Evolutionary conservation across 1,140 invertebrate species (phyloP).

Genomic region (Drosophila insularis): DNA sequence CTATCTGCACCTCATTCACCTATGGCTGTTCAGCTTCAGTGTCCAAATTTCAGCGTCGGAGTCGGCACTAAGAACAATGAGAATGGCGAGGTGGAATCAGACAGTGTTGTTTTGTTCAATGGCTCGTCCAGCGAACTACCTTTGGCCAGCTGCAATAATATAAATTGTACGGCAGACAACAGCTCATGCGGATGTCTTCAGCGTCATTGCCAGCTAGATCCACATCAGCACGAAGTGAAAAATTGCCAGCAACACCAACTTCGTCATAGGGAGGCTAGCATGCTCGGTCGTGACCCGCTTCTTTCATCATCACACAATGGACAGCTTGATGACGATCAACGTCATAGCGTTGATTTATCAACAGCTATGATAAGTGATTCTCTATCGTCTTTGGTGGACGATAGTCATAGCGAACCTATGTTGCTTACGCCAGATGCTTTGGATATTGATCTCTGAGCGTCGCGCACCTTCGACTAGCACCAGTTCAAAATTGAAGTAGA

Average conservation of each 20-base stretch:
- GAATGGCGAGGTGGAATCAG: neutral
- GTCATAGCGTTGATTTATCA: constrained; percentile 53
- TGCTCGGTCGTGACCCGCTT: constrained; percentile 67
- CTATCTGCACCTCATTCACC: constrained; percentile 84
- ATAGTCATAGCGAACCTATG: constrained; percentile 57
- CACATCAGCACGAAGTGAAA: constrained; percentile 18
- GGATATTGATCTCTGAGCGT: constrained; percentile 63
- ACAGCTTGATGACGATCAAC: constrained; percentile 55
- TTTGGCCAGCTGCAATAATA: constrained; percentile 19
- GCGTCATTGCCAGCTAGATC: constrained; percentile 37
- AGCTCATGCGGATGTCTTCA: constrained; percentile 17
- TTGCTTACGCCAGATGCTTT: constrained; percentile 60
- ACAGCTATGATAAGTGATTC: constrained; percentile 64
- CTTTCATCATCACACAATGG: constrained; percentile 82
- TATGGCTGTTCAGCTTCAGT: constrained; percentile 42
- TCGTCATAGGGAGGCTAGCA: constrained; percentile 12
- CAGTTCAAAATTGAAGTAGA: constrained; percentile 22
- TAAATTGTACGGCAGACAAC: constrained; percentile 9
- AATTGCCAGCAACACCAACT: constrained; percentile 19
- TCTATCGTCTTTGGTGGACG: constrained; percentile 59
- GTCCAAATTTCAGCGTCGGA: constrained; percentile 30
- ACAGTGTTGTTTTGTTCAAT: neutral
- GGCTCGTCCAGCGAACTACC: neutral
- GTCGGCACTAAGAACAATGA: neutral
- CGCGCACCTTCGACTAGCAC: neutral